Conservation (phyloP, 30 jellyfish, hydroid and myxozoan genomes). For the Aurelia sp. region DNA sequence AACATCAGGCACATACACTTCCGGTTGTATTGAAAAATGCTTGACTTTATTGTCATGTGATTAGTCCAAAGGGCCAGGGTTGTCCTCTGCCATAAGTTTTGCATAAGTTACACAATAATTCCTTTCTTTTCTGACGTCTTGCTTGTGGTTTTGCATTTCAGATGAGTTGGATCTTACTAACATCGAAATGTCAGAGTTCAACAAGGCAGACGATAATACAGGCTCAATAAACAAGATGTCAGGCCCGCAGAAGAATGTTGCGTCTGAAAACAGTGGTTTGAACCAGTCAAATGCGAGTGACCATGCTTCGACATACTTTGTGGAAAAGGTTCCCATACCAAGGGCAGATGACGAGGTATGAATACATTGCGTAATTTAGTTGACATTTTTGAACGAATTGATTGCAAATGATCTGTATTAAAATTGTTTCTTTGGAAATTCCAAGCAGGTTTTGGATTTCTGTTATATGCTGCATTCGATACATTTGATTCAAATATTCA, state of each 20-base stretch:
- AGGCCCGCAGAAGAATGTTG: not conserved
- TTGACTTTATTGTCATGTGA: too few species aligned
- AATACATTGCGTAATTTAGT: not conserved
- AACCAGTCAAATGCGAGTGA: slow-evolving; percentile 26
- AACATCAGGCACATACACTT: too few species aligned
- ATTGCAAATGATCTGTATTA: not conserved
- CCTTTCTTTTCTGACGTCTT: too few species aligned
- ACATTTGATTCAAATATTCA: too few species aligned
- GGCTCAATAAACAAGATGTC: slow-evolving; percentile 9
- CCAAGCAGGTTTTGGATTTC: too few species aligned
- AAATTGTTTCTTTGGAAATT: not conserved
- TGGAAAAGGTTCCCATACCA: slow-evolving; percentile 68
- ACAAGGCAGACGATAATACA: not conserved
- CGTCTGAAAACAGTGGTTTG: not conserved
- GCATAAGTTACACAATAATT: too few species aligned
- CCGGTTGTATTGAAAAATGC: too few species aligned
- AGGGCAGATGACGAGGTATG: slow-evolving; percentile 59
- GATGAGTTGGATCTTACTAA: not conserved
- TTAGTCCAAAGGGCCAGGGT: too few species aligned
- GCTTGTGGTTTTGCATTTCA: too few species aligned
- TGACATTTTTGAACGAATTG: not conserved
- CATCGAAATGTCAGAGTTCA: slow-evolving; percentile 46
- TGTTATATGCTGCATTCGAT: too few species aligned
- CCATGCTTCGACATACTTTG: slow-evolving; percentile 61
- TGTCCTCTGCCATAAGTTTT: too few species aligned